These are phyloP conservation scores for Chalcosyrphus nemorum DNA, from an alignment of 2,888 invertebrate species.

Conservation along the genomic window DNA sequence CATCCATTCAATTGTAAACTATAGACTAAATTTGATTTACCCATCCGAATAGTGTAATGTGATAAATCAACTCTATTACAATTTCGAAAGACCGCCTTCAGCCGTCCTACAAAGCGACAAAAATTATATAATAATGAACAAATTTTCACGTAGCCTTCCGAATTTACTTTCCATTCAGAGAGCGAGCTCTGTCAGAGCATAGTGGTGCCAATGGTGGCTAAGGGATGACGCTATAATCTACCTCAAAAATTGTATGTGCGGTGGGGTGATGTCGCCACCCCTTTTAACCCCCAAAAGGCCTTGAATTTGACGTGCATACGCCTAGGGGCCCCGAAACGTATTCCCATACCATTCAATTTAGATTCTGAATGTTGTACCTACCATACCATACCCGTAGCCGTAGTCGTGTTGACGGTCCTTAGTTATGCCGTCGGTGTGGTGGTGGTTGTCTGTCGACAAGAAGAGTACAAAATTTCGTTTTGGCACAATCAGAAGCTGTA, in stretches of 20 bases:
- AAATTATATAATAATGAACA: conserved; percentile 50
- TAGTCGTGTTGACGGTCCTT: conserved; percentile 46
- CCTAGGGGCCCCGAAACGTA: conserved; percentile 62
- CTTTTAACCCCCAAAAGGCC: conserved; percentile 33
- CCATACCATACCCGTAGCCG: too few species aligned
- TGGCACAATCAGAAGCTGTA: conserved; percentile 76
- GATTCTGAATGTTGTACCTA: conserved; percentile 41
- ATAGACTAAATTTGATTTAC: conserved; percentile 7
- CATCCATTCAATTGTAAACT: too few species aligned
- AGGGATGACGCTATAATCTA: conserved; percentile 21
- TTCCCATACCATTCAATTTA: conserved; percentile 69
- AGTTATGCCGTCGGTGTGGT: too few species aligned
- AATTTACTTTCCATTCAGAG: conserved; percentile 68
- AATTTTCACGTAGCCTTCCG: conserved; percentile 59
- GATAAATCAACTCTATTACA: neutral
- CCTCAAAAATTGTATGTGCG: conserved; percentile 32
- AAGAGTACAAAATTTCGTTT: conserved; percentile 66
- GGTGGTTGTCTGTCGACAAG: too few species aligned
- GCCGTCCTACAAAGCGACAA: conserved; percentile 14
- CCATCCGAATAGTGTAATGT: neutral
- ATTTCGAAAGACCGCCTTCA: conserved; percentile 8
- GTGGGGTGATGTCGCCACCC: neutral
- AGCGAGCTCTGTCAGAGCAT: neutral
- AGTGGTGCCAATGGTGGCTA: conserved; percentile 17
- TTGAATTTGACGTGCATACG: conserved; percentile 68